Percentiles rank a stretch among this genome's conserved stretches.
phyloP scores from a whole-genome alignment of 2,888 invertebrate genomes.

The Pocota personata region DNA sequence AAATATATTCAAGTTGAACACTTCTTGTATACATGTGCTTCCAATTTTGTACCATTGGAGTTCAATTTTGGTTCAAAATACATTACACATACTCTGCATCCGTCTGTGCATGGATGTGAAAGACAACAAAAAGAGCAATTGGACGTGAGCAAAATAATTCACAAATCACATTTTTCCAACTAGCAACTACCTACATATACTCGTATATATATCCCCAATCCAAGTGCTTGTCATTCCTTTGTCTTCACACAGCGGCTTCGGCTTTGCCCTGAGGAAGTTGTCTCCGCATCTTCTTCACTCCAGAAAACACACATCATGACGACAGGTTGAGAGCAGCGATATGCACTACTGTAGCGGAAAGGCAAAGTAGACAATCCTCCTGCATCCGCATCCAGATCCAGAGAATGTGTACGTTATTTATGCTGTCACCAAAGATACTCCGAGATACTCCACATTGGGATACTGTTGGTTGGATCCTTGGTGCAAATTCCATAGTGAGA shows the following conservation, averaged over 20 bases:
- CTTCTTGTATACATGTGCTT: constrained; percentile 61
- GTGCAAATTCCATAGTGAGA: constrained; percentile 68
- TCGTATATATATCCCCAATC: constrained; percentile 36
- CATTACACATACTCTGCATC: constrained; percentile 19
- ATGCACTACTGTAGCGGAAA: constrained; percentile 14
- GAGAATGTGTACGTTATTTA: constrained; percentile 68
- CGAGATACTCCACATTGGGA: constrained; percentile 26
- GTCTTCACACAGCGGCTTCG: constrained; percentile 27
- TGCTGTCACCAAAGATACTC: constrained; percentile 70
- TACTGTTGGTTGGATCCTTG: constrained; percentile 33
- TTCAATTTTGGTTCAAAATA: constrained; percentile 57
- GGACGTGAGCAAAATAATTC: constrained; percentile 73
- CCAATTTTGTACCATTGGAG: constrained; percentile 39
- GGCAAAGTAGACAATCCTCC: constrained; percentile 23
- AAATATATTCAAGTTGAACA: constrained; percentile 53
- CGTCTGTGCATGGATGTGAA: constrained; percentile 6
- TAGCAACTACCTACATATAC: constrained; percentile 24
- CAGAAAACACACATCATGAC: constrained; percentile 56
- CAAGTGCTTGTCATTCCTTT: constrained; percentile 60
- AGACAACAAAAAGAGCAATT: constrained; percentile 37
- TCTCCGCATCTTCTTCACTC: constrained; percentile 50
- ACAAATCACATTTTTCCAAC: constrained; percentile 67
- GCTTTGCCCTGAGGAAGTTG: constrained; percentile 64
- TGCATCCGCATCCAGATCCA: background rate
- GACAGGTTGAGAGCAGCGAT: constrained; percentile 40